Conservation (phyloP, 1,140 invertebrate genomes). For the Pogonomyrmex californicus region DNA sequence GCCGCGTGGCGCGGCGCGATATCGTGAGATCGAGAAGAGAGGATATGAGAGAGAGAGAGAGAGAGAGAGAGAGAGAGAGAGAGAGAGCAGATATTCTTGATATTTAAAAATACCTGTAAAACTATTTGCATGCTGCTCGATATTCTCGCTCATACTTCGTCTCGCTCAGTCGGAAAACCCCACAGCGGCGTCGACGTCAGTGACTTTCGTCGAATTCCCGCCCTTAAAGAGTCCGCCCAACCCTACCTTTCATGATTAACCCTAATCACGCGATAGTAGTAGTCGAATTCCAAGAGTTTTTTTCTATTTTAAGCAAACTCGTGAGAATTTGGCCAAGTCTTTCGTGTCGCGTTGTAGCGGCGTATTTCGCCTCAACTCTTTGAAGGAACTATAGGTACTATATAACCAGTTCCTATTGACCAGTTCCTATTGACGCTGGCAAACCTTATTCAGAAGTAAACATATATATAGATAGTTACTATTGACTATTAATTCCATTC, state of each 20-base stretch:
- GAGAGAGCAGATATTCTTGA: conserved; percentile 73
- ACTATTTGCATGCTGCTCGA: conserved; percentile 72
- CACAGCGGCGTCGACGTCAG: conserved; percentile 69
- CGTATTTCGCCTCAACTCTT: not conserved
- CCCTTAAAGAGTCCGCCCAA: conserved; percentile 18
- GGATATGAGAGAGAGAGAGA: not conserved
- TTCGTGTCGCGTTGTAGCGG: not conserved
- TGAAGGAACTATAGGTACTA: too few species aligned
- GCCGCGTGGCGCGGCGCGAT: conserved; percentile 31
- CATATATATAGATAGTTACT: not conserved
- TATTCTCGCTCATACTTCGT: conserved; percentile 71
- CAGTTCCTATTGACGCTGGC: too few species aligned
- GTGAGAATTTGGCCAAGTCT: not conserved
- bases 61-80: not conserved
- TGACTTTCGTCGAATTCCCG: conserved; percentile 47
- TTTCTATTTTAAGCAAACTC: not conserved
- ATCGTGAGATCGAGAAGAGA: conserved; percentile 50
- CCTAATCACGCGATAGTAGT: not conserved
- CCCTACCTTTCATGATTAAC: not conserved
- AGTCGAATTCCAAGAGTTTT: not conserved
- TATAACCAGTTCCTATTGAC: too few species aligned
- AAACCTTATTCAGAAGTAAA: too few species aligned
- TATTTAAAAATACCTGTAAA: conserved; percentile 75
- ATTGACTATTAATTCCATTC: not conserved
- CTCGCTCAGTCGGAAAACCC: conserved; percentile 72